Evolutionary conservation across 2,888 invertebrate genomes (phyloP), one percentile per base, ranked within the genome.

Genomic region (Hymenopus coronatus): DNA sequence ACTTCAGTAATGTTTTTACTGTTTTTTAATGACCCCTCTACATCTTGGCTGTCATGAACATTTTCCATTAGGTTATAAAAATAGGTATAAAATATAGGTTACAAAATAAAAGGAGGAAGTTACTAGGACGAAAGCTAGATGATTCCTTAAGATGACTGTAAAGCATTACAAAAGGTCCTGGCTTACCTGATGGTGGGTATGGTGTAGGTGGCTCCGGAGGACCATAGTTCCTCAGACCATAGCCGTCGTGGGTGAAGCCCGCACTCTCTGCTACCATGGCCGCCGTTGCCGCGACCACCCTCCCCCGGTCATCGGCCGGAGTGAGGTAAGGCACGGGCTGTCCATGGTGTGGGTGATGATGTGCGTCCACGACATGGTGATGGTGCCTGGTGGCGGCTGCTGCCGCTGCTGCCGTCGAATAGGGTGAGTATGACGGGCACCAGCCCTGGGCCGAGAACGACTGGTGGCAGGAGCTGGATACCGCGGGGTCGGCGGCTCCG

Each of bases 131-230:
- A 1, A 70, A 15, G 14, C 4, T 70, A 70, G 20, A 0, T 20
- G 15, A 70, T 70, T 70, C 54, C 54, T 70, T 70, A 70, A 70
- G 54, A 70, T 70, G 54, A 25, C 54, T 20, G 20, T 20, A 70
- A 6, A 15, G 4, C 20, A 70, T 3, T 70, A 70, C 20, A 70
- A 70, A 28, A 40, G 33, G 84, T 83, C 84, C 84, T 81, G 88
- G 82, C 92, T 95, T 95, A 95, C 97, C 97, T 95, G 97, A 96
- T 92, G 97, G 96, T 92, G 96, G 96, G 92, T 97, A 97, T 83
- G 97, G 96, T 90, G 96, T 96, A 92, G 96, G 96, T 91, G 96
- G 96, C 91, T 96, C 96, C 85, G 96, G 95, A 3, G 96, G 96
- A 88, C 94, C 95, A 93, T 97, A 97, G 93, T 96, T 97, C 92